Conservation (phyloP, 1,140 invertebrate species). For the Neotoxoptera formosana region DNA sequence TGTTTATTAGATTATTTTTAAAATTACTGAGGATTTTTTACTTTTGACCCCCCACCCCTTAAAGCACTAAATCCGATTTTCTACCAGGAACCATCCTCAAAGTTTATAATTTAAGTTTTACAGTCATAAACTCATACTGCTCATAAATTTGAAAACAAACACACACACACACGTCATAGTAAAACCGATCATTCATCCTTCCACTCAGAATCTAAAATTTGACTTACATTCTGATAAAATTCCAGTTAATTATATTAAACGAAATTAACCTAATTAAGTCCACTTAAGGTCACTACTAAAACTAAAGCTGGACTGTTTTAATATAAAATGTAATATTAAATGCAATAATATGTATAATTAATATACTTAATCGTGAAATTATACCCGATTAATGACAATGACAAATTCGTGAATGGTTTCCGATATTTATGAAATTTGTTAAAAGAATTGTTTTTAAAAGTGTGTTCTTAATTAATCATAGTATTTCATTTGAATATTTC, state of each 20-base stretch:
- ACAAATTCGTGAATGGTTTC: not conserved
- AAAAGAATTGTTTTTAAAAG: not conserved
- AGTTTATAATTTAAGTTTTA: no score
- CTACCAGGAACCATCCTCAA: no score
- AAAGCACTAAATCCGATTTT: no score
- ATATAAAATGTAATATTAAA: not conserved
- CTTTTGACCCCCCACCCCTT: no score
- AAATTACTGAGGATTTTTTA: no score
- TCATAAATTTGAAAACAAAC: no score
- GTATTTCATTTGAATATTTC: slow-evolving; percentile 2
- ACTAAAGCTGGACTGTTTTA: not conserved
- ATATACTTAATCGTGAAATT: no score
- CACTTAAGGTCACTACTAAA: not conserved
- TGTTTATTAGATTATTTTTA: no score
- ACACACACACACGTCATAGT: no score
- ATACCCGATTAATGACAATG: not conserved
- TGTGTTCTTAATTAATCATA: not conserved
- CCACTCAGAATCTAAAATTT: not conserved
- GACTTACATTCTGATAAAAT: not conserved
- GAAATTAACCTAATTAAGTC: no score
- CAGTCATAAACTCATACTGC: no score
- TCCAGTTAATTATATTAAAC: not conserved
- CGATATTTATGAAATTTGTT: not conserved
- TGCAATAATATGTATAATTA: not conserved
- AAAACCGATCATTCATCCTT: not conserved